A percentile compares a stretch with the other conserved stretches of the same genome.
These are phyloP conservation scores for Orchesella cincta DNA, from an alignment of 1,140 invertebrate species.

Conservation along the genomic window DNA sequence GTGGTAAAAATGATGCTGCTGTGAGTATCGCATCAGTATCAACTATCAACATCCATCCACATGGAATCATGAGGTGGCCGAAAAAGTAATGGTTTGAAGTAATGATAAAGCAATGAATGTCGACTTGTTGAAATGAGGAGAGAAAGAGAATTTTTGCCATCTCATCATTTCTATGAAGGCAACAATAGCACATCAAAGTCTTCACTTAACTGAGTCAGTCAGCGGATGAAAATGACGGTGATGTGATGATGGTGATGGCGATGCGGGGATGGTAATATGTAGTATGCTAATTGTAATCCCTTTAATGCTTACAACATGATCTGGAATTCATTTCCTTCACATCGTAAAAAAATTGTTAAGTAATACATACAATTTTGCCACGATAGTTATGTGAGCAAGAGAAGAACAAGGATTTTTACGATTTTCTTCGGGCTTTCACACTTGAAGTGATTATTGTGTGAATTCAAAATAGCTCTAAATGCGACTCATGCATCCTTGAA, in stretches of 20 bases:
- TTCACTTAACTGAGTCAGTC: background rate
- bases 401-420: background rate
- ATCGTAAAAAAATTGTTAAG: background rate
- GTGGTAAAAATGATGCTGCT: constrained; percentile 5
- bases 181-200: background rate
- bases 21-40: background rate
- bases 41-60: background rate
- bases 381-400: background rate
- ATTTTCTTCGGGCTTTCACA: background rate
- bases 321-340: constrained; percentile 17
- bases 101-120: constrained; percentile 16
- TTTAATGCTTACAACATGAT: constrained; percentile 3
- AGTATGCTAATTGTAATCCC: background rate
- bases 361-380: background rate
- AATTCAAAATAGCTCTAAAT: constrained; percentile 25
- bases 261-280: background rate
- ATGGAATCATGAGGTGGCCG: constrained; percentile 21
- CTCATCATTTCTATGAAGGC: constrained; percentile 25
- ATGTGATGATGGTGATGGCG: background rate
- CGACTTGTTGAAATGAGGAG: constrained; percentile 14
- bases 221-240: background rate
- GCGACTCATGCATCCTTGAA: constrained; percentile 20
- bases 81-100: constrained; percentile 1
- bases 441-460: background rate
- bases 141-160: constrained; percentile 17